phyloP scores from a whole-genome alignment of 2,797 vertebrate genomes.

The Melanotaenia maccullochi region DNA sequence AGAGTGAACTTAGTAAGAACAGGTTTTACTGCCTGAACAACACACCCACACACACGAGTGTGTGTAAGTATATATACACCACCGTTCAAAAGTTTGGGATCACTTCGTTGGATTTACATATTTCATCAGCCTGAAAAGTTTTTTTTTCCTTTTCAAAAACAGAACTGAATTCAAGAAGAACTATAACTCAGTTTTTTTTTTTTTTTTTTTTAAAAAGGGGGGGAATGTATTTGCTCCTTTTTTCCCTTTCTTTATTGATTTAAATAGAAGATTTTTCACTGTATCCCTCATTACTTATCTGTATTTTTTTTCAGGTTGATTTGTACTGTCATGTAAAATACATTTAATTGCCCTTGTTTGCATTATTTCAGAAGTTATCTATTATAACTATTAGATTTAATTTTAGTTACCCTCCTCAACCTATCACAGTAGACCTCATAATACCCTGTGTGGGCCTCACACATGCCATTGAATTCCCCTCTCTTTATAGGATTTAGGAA shows the following conservation, averaged over 20 bases:
- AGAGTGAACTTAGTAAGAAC: constrained; percentile 25
- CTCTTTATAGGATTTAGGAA: constrained; percentile 4
- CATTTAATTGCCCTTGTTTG: constrained; percentile 2
- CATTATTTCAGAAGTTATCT: constrained; percentile 1
- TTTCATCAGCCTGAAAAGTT: no score
- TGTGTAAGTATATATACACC: no score
- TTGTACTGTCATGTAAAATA: constrained; percentile 2
- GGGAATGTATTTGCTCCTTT: no score
- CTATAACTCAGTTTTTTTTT: no score
- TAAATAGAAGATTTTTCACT: background rate
- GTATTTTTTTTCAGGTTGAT: constrained; percentile 17
- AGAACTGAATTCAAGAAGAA: no score
- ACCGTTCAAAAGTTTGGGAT: no score
- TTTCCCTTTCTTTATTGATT: background rate
- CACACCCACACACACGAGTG: no score
- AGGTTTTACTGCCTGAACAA: constrained; percentile 16
- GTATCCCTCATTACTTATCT: background rate
- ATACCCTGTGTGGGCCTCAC: constrained; percentile 2
- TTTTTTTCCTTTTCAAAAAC: no score
- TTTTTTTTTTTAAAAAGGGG: no score
- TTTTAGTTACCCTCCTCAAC: constrained; percentile 4
- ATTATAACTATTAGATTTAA: background rate
- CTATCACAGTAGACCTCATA: background rate
- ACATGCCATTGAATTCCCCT: constrained; percentile 6
- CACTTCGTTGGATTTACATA: no score